Evolutionary conservation across 2,113 vertebrate genomes (phyloP).

Genomic region (Galemys pyrenaicus): DNA sequence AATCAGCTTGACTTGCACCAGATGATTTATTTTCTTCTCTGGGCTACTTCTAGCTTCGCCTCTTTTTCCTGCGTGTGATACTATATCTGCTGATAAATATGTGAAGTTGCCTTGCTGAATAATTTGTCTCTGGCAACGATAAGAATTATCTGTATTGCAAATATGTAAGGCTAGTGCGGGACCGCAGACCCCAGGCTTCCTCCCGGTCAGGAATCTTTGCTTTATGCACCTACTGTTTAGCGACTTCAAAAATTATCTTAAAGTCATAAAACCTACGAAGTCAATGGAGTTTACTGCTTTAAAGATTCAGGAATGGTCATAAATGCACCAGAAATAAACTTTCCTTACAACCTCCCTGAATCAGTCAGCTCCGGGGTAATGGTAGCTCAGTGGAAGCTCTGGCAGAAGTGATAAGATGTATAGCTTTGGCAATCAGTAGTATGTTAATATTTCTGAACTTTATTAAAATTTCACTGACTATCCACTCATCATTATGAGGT

Average conservation of each 20-base stretch:
- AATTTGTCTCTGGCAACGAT: slow-evolving; percentile 65
- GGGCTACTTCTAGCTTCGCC: background rate
- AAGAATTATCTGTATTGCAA: slow-evolving; percentile 40
- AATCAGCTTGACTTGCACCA: background rate
- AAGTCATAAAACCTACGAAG: background rate
- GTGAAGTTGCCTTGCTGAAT: slow-evolving; percentile 59
- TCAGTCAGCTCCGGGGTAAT: too few relatives aligned
- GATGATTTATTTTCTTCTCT: slow-evolving; percentile 46
- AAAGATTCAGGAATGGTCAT: background rate
- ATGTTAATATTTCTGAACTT: background rate
- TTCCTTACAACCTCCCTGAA: background rate
- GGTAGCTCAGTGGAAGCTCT: background rate
- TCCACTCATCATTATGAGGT: background rate
- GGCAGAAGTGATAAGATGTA: background rate
- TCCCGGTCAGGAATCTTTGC: background rate
- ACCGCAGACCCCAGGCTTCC: too few relatives aligned
- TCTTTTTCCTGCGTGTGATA: background rate
- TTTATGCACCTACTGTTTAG: background rate
- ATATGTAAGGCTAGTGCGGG: background rate
- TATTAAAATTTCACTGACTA: background rate
- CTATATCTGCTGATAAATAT: slow-evolving; percentile 53
- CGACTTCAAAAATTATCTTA: background rate
- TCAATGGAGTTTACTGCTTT: background rate
- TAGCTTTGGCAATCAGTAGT: background rate
- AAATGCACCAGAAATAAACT: background rate